phyloP scores from a whole-genome alignment of 2,113 vertebrate species.

The Onychostruthus taczanowskii region DNA sequence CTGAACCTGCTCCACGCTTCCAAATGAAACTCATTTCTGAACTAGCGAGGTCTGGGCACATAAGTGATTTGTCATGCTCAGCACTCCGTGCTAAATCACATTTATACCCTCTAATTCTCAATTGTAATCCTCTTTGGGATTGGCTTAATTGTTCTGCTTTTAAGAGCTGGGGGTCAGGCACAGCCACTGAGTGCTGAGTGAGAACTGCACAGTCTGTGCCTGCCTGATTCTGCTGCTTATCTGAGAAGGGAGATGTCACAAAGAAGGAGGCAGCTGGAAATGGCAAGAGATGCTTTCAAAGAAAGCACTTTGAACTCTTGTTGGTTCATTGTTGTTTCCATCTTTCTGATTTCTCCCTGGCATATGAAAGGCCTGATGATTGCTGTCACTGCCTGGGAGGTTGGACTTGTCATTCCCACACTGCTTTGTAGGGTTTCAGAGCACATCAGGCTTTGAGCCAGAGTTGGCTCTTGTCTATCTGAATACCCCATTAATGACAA shows the following conservation, averaged over 20 bases:
- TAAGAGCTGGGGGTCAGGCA: not conserved
- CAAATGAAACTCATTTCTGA: not conserved
- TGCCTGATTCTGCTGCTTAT: not conserved
- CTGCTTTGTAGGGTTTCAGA: not conserved
- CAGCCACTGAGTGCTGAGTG: not conserved
- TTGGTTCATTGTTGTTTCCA: not conserved
- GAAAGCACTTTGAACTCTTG: not conserved
- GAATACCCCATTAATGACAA: not conserved
- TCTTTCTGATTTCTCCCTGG: not conserved
- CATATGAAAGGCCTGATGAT: not conserved
- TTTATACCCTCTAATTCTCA: slow-evolving; percentile 34
- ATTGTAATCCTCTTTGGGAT: slow-evolving; percentile 31
- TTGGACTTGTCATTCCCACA: not conserved
- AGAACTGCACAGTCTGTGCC: not conserved
- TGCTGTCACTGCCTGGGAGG: not conserved
- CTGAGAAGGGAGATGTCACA: not conserved
- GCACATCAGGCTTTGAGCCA: not conserved
- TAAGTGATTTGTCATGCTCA: slow-evolving; percentile 37
- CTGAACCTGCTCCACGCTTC: not conserved
- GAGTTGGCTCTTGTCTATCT: not conserved
- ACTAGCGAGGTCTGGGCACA: not conserved
- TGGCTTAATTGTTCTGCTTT: not conserved
- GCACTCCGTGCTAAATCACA: slow-evolving; percentile 35
- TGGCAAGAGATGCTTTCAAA: not conserved
- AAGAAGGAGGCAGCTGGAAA: not conserved